Evolutionary conservation across 2,113 vertebrate species (phyloP), one percentile per base, ranked within the genome.

Genomic region (Nesogale talazaci): DNA sequence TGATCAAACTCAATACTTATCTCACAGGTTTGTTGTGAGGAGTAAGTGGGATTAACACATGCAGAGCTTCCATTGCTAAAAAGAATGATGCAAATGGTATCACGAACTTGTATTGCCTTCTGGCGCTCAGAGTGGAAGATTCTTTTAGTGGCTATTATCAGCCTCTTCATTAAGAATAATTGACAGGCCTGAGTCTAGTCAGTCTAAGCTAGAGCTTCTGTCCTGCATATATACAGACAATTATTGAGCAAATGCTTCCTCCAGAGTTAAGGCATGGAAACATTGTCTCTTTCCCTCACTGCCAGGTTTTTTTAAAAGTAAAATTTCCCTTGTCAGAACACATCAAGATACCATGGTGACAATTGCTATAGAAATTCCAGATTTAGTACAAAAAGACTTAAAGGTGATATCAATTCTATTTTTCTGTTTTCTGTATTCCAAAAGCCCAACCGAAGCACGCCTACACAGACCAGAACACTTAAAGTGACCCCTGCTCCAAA

Each of bases 301-400:
- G 67, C 42, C 61, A 82, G 29, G 6, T 76, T 69, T 93, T 83
- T 42, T 67, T 46, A 72, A 79, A 95, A 93, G 84, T 86, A 83
- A 95, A 88, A 87, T 76, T 94, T 92, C 38, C 56, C 25, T 38
- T 95, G 92, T 95, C 94, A 95, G 94, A 92, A 94, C 78, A 96
- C 89, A 91, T 93, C 92, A 91, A 92, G 81, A 89, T 92, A 92
- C 91, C 91, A 94, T 94, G 93, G 94, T 94, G 96, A 96, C 91
- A 95, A 96, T 69, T 92, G 91, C 94, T 96, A 91, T 94, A 97
- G 92, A 95, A 96, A 96, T 96, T 87, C 82, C 86, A 86, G 84
- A 95, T 96, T 96, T 95, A 95, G 94, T 95, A 95, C 94, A 46
- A 84, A 95, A 82, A 36, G 15, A 42, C 65, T 52, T 52, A 52